Evolutionary conservation across 2,113 vertebrate genomes (phyloP).

Genomic region (Jacana jacana): DNA sequence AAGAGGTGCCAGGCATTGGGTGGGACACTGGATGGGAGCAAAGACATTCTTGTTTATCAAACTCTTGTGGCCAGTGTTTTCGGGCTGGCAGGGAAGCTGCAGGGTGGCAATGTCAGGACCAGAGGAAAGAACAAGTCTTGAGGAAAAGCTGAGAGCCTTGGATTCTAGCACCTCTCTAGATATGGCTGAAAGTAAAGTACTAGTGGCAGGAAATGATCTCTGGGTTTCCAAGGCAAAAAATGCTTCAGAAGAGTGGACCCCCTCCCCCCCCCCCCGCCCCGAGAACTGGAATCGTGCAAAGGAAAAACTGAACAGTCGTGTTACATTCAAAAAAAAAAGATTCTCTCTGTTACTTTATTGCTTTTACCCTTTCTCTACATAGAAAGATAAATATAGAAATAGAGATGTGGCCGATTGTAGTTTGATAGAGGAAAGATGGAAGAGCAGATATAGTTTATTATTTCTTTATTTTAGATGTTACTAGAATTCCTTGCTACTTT

Average conservation of each 20-base stretch:
- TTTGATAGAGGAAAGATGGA: background rate
- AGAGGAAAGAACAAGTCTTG: background rate
- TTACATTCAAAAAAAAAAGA: background rate
- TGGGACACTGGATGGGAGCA: background rate
- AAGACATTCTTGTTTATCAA: accelerated
- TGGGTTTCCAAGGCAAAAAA: background rate
- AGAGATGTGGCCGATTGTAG: background rate
- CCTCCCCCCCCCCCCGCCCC: too few relatives aligned
- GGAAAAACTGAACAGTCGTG: background rate
- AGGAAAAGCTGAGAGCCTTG: background rate
- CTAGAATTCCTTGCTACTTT: background rate
- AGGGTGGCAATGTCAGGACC: background rate
- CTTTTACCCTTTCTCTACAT: background rate
- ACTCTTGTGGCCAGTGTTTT: background rate
- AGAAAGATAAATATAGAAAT: background rate
- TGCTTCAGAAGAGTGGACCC: background rate
- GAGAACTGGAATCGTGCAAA: background rate
- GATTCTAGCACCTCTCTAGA: background rate
- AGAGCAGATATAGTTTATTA: background rate
- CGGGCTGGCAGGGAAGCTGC: background rate
- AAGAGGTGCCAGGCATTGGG: background rate
- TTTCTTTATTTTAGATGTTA: background rate
- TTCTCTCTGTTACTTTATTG: background rate
- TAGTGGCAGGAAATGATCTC: background rate
- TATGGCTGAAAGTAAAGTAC: background rate